These are phyloP conservation scores for Anarrhichthys ocellatus DNA, from an alignment of 2,113 vertebrate species.

Conservation along the genomic window DNA sequence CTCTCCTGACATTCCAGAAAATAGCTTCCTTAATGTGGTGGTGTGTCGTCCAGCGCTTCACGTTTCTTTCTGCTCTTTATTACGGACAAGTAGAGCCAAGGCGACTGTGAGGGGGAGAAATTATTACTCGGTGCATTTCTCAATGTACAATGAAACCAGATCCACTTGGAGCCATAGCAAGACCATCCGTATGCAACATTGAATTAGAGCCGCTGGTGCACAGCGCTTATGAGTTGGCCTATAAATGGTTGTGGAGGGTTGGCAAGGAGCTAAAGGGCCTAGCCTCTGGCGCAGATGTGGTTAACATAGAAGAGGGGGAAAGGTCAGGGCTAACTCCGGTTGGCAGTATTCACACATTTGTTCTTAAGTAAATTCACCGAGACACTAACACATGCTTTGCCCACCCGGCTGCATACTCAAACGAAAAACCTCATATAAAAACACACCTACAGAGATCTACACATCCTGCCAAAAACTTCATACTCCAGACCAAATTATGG, in stretches of 20 bases:
- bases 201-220: slow-evolving; percentile 30
- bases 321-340: slow-evolving; percentile 15
- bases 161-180: slow-evolving; percentile 33
- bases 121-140: slow-evolving; percentile 59
- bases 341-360: slow-evolving; percentile 36
- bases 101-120: slow-evolving; percentile 32
- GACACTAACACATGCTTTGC: slow-evolving; percentile 29
- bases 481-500: slow-evolving; percentile 34
- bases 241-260: slow-evolving; percentile 22
- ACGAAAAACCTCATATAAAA: slow-evolving; percentile 48
- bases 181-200: slow-evolving; percentile 28
- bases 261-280: slow-evolving; percentile 12
- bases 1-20: slow-evolving; percentile 30
- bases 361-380: slow-evolving; percentile 29
- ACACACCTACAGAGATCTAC: slow-evolving; percentile 39
- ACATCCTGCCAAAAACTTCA: slow-evolving; percentile 30
- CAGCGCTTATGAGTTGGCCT: slow-evolving; percentile 5
- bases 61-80: slow-evolving; percentile 43
- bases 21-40: slow-evolving; percentile 22
- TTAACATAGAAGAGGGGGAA: slow-evolving; percentile 21
- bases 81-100: slow-evolving; percentile 14
- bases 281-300: slow-evolving; percentile 47
- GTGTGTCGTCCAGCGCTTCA: slow-evolving; percentile 10
- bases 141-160: slow-evolving; percentile 54
- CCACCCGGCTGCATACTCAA: slow-evolving; percentile 36